These are phyloP conservation scores for Picus viridis DNA, from an alignment of 2,797 vertebrate genomes.

Conservation along the genomic window DNA sequence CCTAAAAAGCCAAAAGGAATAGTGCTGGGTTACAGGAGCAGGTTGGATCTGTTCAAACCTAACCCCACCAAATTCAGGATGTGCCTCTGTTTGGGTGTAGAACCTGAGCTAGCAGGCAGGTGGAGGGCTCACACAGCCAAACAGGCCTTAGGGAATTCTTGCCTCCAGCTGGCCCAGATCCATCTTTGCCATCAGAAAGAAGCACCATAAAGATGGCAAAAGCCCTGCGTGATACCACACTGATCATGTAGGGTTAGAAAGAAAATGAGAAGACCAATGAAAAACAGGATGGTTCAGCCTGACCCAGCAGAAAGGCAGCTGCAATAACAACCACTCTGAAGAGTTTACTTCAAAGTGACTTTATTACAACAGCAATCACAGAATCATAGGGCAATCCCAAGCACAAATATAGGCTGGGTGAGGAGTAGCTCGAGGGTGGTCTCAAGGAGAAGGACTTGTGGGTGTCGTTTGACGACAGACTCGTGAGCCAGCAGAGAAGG, in stretches of 20 bases:
- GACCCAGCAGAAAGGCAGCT: background rate
- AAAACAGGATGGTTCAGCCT: background rate
- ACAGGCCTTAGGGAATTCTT: background rate
- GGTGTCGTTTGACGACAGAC: no score
- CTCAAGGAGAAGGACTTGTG: no score
- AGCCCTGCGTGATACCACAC: background rate
- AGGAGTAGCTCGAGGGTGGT: no score
- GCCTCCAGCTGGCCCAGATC: background rate
- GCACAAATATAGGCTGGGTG: no score
- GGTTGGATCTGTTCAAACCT: no score
- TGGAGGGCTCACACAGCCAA: background rate
- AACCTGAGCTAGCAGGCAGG: background rate
- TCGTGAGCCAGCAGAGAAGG: no score
- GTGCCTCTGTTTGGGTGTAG: background rate
- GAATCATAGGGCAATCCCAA: background rate
- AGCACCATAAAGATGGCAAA: rapidly evolving
- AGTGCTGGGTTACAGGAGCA: background rate
- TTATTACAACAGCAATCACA: background rate
- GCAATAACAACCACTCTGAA: rapidly evolving
- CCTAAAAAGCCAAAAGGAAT: background rate
- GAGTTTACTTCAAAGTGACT: background rate
- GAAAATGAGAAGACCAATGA: rapidly evolving
- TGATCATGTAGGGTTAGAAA: rapidly evolving
- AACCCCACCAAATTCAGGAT: background rate
- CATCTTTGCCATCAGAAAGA: background rate